Percentiles rank a stretch among this genome's conserved stretches.
Evolutionary conservation across 1,140 invertebrate species (phyloP).

Genomic region (Zophobas morio): DNA sequence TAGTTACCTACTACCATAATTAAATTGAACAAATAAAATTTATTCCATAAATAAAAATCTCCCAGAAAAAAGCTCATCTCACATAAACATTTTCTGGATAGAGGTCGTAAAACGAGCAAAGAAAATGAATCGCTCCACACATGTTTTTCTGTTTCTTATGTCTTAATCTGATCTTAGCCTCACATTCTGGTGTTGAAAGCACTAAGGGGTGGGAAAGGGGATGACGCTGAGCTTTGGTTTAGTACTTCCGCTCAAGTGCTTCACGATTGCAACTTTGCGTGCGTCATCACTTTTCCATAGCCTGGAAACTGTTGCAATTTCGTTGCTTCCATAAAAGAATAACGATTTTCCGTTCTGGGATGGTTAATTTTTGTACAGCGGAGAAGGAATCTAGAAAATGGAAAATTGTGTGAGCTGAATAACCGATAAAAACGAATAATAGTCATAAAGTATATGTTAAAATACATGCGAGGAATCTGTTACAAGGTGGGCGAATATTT

Average conservation of each 20-base stretch:
- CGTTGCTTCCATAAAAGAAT: slow-evolving; percentile 7
- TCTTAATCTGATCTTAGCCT: slow-evolving; percentile 15
- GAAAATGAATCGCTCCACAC: neutral
- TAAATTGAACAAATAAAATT: slow-evolving; percentile 5
- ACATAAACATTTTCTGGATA: slow-evolving; percentile 9
- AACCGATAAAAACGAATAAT: no score
- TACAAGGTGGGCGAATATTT: no score
- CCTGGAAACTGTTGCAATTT: slow-evolving; percentile 22
- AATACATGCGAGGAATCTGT: no score
- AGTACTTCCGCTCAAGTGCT: slow-evolving; percentile 56
- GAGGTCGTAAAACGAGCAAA: neutral
- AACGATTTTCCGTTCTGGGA: no score
- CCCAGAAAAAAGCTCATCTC: neutral
- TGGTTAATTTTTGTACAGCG: no score
- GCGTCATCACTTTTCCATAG: slow-evolving; percentile 26
- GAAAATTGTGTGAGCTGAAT: no score
- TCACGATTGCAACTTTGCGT: slow-evolving; percentile 55
- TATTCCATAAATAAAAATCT: neutral
- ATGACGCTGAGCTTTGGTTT: slow-evolving; percentile 54
- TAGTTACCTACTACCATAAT: neutral
- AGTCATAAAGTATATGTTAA: no score
- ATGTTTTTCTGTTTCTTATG: slow-evolving; percentile 21
- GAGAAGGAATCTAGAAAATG: no score
- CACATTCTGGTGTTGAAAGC: slow-evolving; percentile 9
- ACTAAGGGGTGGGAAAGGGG: slow-evolving; percentile 43